A percentile compares a stretch with the other conserved stretches of the same genome.
These are phyloP conservation scores for Macquaria australasica DNA, from an alignment of 2,113 vertebrate genomes.

Conservation along the genomic window DNA sequence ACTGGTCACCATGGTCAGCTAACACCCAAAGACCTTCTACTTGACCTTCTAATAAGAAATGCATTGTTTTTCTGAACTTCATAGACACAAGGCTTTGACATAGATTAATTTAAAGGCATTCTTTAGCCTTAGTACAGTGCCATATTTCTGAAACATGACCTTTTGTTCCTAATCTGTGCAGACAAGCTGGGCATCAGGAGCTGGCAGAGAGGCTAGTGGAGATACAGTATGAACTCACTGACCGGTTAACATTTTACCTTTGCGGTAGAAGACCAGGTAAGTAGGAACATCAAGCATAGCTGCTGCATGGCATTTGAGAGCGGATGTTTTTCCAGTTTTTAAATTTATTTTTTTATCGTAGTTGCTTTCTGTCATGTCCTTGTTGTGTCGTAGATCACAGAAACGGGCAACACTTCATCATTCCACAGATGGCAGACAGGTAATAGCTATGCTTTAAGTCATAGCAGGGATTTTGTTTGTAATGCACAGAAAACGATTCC, in stretches of 20 bases:
- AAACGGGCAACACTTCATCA: constrained; percentile 97
- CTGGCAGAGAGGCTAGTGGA: constrained; percentile 95
- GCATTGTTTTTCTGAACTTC: constrained; percentile 1
- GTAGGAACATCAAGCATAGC: constrained; percentile 5
- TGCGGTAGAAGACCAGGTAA: constrained; percentile 97
- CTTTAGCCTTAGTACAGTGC: neutral
- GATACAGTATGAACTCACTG: constrained; percentile 97
- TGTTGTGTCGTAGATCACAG: constrained; percentile 91
- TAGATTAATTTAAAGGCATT: neutral
- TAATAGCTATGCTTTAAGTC: constrained; percentile 74
- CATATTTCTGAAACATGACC: neutral
- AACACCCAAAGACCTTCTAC: neutral
- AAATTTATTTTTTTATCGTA: neutral
- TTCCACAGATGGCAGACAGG: constrained; percentile 99
- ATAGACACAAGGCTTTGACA: too few relatives aligned
- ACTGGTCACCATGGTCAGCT: neutral
- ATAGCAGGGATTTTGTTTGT: neutral
- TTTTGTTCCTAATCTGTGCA: constrained; percentile 70
- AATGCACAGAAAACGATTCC: neutral
- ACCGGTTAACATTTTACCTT: constrained; percentile 96
- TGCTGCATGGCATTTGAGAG: neutral
- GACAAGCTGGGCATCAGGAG: constrained; percentile 96
- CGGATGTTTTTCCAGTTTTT: neutral
- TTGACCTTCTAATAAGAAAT: too few relatives aligned
- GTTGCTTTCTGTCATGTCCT: neutral